Base-by-base conservation (phyloP, 1,140 invertebrate species). In the Venturia canescens region DNA sequence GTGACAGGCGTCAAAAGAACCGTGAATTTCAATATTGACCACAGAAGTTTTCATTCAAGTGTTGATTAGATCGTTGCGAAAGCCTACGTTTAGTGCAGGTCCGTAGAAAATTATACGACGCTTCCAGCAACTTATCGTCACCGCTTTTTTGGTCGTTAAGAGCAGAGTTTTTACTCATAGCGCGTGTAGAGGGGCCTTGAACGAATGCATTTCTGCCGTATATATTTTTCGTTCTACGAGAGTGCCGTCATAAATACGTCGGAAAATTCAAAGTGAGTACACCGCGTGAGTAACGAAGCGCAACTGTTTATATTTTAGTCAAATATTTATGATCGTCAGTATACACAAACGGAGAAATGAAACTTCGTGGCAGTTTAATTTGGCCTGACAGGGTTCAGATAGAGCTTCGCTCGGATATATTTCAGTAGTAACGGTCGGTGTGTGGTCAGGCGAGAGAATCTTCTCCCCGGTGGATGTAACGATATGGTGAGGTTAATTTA, bases 391-490 rank as follows among this genome's bases (percentile, higher is more conserved):
- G 11, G 9, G 60, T 66, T 27, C n/a, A 29, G 26, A 66, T 29
- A 66, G 60, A 66, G 60, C 26, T 66, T n/a, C 7, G 60, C 11
- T 13, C n/a, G 60, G 23, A 26, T 9, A 15, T 26, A 23, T 66
- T 23, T 27, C 60, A 66, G 60, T 66, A 66, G 60, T 66, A 66
- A 66, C 23, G 60, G 16, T 66, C 60, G 60, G 23, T 66, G 60
- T 66, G 60, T 27, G 60, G 60, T 66, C 60, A 66, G 60, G 60
- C 60, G 60, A 15, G 60, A 66, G n/a, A 66, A 23, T 57, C 11
- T 44, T 5, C 21, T 26, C n/a, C 9, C 3, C 23, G 26, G 21
- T 15, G 21, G 23, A 66, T 21, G 53, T 23, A 66, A 66, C 60
- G 53, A 66, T 23, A 66, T 23, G 60, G 4, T 66, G 23, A 23